Conservation (phyloP, 2,113 vertebrate genomes). For the Prietella phreatophila region DNA sequence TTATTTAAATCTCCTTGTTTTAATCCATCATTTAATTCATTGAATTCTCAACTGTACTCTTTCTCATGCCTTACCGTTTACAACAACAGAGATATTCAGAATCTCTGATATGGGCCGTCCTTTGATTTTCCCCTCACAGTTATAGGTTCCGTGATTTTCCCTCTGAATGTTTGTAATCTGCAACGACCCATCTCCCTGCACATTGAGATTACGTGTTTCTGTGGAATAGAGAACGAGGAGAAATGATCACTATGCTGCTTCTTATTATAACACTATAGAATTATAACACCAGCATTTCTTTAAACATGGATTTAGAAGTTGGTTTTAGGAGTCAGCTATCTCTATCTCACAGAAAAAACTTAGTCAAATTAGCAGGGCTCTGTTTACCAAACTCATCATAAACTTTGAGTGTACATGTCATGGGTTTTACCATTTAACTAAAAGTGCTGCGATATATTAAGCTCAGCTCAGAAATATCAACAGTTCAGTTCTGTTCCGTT, state of each 20-base stretch:
- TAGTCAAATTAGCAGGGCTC: too few species aligned
- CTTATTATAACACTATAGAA: not conserved
- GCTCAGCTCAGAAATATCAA: not conserved
- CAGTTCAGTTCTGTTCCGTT: not conserved
- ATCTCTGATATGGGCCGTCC: conserved; percentile 15
- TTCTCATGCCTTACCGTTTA: conserved; percentile 64
- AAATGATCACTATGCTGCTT: not conserved
- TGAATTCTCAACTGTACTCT: not conserved
- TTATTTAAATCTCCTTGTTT: not conserved
- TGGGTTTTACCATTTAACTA: not conserved
- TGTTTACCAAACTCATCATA: not conserved
- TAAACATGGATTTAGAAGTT: not conserved
- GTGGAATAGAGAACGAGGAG: not conserved
- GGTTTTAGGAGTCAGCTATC: not conserved
- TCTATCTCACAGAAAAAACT: not conserved
- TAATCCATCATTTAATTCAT: not conserved
- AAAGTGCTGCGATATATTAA: not conserved
- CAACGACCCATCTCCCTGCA: conserved; percentile 54
- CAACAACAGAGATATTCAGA: conserved; percentile 62
- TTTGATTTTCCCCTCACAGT: conserved; percentile 65
- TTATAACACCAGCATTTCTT: conserved; percentile 4
- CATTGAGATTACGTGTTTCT: conserved; percentile 33
- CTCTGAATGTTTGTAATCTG: conserved; percentile 57
- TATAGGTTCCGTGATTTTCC: conserved; percentile 65
- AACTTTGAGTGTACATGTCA: not conserved